A percentile compares a stretch with the other conserved stretches of the same genome.
Conservation (phyloP, 2,797 vertebrate species). For the Allobates femoralis region DNA sequence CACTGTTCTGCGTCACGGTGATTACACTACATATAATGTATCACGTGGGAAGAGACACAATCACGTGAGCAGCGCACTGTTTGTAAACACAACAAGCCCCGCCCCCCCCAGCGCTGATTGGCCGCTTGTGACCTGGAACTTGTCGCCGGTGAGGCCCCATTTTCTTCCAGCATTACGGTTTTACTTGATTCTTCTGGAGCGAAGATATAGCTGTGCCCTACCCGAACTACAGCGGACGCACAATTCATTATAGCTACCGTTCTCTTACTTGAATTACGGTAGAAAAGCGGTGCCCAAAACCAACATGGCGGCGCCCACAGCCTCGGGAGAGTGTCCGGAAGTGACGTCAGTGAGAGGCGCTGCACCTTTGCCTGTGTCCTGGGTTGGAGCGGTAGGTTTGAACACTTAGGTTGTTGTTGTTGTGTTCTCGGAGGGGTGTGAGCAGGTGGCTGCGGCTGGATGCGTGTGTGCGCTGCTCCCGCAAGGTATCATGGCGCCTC, state of each 20-base stretch:
- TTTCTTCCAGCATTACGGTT: not conserved
- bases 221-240: too few relatives aligned
- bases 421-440: not conserved
- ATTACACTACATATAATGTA: too few relatives aligned
- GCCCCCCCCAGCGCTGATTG: slow-evolving; percentile 9
- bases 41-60: too few relatives aligned
- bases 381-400: slow-evolving; percentile 54
- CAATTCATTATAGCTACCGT: too few relatives aligned
- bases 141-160: not conserved
- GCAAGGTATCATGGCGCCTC: too few relatives aligned
- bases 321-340: not conserved
- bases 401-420: slow-evolving; percentile 1
- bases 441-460: not conserved
- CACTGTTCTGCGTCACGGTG: too few relatives aligned
- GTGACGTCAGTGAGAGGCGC: slow-evolving; percentile 35
- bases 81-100: not conserved
- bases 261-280: not conserved
- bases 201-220: not conserved
- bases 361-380: slow-evolving; percentile 11
- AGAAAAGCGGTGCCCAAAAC: not conserved
- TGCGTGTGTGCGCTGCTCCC: too few relatives aligned
- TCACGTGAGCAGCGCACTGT: not conserved
- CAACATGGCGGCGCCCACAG: slow-evolving; percentile 11
- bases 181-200: not conserved
- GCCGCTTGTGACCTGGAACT: not conserved